phyloP scores from a whole-genome alignment of 2,888 invertebrate genomes.

The Teleiodes luculella region DNA sequence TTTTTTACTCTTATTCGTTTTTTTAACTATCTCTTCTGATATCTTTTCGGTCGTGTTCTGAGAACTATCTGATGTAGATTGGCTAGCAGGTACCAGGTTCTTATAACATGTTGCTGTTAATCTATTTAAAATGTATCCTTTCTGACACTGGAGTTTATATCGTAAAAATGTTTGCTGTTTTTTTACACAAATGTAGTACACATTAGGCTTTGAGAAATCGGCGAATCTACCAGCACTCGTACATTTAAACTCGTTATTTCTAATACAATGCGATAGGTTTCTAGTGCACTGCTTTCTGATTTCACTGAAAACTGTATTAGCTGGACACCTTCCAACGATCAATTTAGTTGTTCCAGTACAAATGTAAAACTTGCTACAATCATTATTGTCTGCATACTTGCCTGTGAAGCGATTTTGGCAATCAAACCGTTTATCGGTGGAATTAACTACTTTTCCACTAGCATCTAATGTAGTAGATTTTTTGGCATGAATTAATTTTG shows the following conservation, averaged over 20 bases:
- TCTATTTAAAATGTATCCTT: slow-evolving; percentile 53
- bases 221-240: slow-evolving; percentile 57
- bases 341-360: slow-evolving; percentile 56
- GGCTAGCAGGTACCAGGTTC: slow-evolving; percentile 24
- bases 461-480: background rate
- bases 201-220: slow-evolving; percentile 51
- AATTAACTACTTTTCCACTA: background rate
- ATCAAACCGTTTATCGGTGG: slow-evolving; percentile 25
- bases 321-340: slow-evolving; percentile 53
- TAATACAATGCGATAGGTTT: slow-evolving; percentile 65
- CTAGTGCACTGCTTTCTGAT: slow-evolving; percentile 65
- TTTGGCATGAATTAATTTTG: background rate
- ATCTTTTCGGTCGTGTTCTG: slow-evolving; percentile 32
- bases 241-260: slow-evolving; percentile 71
- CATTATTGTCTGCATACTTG: slow-evolving; percentile 60
- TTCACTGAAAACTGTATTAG: slow-evolving; percentile 65
- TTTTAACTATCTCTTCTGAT: slow-evolving; percentile 5
- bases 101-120: slow-evolving; percentile 43
- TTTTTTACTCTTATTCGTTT: slow-evolving; percentile 15
- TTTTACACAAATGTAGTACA: slow-evolving; percentile 65
- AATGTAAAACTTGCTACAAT: slow-evolving; percentile 74
- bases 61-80: slow-evolving; percentile 22
- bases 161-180: slow-evolving; percentile 42
- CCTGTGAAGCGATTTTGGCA: slow-evolving; percentile 54
- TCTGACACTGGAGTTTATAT: slow-evolving; percentile 61